Conservation (phyloP, 2,888 invertebrate species). For the Eueremaeus valkanovi region DNA sequence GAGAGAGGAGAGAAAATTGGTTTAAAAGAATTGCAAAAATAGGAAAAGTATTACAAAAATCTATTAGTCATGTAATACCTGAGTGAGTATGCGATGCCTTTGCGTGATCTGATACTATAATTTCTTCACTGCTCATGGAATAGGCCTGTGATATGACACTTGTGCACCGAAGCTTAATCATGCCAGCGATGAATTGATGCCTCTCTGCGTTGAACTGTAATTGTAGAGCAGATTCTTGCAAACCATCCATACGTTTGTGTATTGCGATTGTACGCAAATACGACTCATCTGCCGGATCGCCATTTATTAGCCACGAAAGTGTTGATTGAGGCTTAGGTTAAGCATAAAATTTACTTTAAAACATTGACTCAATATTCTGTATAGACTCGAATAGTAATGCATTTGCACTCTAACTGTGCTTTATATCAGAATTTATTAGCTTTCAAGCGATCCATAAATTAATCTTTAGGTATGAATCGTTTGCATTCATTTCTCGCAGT, state of each 20-base stretch:
- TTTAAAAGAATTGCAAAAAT: neutral
- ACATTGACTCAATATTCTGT: too few species aligned
- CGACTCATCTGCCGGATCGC: slow-evolving; percentile 39
- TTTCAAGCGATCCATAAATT: neutral
- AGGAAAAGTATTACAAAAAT: slow-evolving; percentile 16
- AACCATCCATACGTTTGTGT: slow-evolving; percentile 38
- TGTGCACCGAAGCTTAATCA: slow-evolving; percentile 47
- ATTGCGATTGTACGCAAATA: neutral
- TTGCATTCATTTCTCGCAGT: neutral
- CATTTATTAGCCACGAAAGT: slow-evolving; percentile 47
- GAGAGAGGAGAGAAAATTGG: neutral
- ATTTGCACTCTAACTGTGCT: neutral
- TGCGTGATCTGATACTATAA: slow-evolving; percentile 46
- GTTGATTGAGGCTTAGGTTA: slow-evolving; percentile 43
- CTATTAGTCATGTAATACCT: slow-evolving; percentile 32
- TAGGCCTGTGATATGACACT: slow-evolving; percentile 47
- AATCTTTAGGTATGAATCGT: neutral
- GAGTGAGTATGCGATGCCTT: slow-evolving; percentile 44
- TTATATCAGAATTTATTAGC: neutral
- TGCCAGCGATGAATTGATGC: slow-evolving; percentile 44
- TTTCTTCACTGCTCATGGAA: slow-evolving; percentile 42
- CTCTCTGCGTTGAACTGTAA: slow-evolving; percentile 45
- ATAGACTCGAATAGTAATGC: neutral
- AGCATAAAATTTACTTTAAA: too few species aligned
- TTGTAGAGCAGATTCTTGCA: slow-evolving; percentile 43